Evolutionary conservation across 2,797 vertebrate genomes (phyloP).

Genomic region (Bradypus variegatus): DNA sequence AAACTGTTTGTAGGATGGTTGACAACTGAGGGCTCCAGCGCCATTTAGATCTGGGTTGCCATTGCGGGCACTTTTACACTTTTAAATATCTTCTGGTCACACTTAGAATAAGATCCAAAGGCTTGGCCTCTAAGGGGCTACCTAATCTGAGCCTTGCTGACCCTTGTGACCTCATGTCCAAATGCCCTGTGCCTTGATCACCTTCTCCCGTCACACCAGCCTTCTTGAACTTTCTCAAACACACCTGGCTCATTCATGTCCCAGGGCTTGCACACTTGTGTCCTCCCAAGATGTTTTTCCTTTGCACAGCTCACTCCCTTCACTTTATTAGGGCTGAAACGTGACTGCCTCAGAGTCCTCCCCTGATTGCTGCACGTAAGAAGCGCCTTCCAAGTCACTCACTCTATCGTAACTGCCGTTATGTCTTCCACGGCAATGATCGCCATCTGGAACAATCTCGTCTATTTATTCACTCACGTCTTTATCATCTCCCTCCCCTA

Average conservation of each 20-base stretch:
- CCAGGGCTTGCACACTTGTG: neutral
- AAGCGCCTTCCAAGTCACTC: neutral
- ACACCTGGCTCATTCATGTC: neutral
- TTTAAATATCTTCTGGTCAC: neutral
- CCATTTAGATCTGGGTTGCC: neutral
- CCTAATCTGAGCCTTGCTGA: neutral
- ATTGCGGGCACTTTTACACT: fast-evolving
- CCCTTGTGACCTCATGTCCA: neutral
- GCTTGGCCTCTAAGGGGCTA: neutral
- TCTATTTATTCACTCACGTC: neutral
- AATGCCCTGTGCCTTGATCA: fast-evolving
- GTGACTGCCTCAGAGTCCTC: neutral
- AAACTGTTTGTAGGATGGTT: neutral
- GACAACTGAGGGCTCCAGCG: neutral
- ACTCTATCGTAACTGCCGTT: neutral
- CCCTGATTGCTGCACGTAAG: neutral
- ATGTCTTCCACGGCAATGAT: neutral
- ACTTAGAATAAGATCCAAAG: neutral
- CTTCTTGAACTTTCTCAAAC: neutral
- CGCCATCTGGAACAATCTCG: neutral
- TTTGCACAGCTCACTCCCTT: neutral
- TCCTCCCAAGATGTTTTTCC: neutral
- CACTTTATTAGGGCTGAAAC: neutral
- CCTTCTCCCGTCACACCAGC: neutral
- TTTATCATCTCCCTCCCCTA: neutral